Conservation (phyloP, 2,113 vertebrate genomes). For the Ornithorhynchus anatinus region DNA sequence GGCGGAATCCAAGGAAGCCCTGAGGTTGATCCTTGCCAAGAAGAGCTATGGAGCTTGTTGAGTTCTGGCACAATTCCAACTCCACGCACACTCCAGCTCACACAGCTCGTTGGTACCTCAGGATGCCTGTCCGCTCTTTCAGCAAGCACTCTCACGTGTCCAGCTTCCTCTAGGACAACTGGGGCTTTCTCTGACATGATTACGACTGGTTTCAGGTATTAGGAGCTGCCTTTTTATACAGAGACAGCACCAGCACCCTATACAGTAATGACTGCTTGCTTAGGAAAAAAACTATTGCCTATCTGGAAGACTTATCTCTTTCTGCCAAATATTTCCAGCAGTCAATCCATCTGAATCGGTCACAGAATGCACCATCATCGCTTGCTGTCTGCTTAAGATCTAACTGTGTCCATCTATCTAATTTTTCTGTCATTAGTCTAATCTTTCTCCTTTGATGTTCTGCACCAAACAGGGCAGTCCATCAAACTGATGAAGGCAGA, state of each 20-base stretch:
- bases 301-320: constrained; percentile 17
- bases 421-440: constrained; percentile 8
- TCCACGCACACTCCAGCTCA: no score
- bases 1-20: no score
- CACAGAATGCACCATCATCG: not conserved
- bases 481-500: not conserved
- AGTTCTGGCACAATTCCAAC: no score
- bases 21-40: no score
- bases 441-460: not conserved
- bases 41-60: no score
- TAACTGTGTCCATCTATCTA: not conserved
- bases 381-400: constrained; percentile 40
- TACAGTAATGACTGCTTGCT: not conserved
- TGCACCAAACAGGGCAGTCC: not conserved
- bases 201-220: not conserved
- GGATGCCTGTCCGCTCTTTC: no score
- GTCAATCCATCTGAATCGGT: constrained; percentile 8
- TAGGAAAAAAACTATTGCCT: not conserved
- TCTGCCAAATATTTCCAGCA: not conserved
- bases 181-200: no score
- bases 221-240: not conserved
- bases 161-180: no score
- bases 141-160: no score
- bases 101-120: no score
- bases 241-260: not conserved